Evolutionary conservation across 1,140 invertebrate species (phyloP), one percentile per base, ranked within the genome.

Genomic region (Macrosteles quadrilineatus): DNA sequence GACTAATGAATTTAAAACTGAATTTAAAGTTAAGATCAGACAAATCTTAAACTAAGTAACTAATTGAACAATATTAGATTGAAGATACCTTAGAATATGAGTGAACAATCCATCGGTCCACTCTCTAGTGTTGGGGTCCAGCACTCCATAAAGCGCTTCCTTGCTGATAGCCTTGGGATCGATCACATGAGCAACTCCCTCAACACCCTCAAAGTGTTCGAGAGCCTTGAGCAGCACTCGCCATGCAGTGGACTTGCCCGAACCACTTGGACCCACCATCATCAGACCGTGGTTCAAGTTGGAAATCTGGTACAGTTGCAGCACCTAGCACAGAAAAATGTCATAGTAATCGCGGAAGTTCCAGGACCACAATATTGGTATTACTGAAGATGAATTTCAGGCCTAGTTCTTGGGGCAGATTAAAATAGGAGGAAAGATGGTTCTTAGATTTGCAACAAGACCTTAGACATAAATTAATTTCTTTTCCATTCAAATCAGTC

Each of bases 51-150:
- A n/a, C n/a, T n/a, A n/a, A n/a, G n/a, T n/a, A n/a, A n/a, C n/a
- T n/a, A n/a, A n/a, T n/a, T n/a, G n/a, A n/a, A n/a, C n/a, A n/a
- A n/a, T n/a, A n/a, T n/a, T n/a, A n/a, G n/a, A n/a, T n/a, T n/a
- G n/a, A n/a, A n/a, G n/a, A n/a, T 79, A 88, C 88, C 94, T 88
- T 21, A 99, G 85, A 77, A 98, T 96, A 80, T 99, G 97, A 2
- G 98, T 99, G 78, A 99, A 99, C 2, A 99, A 85, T 79, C 98
- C 98, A 82, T 99, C 98, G 14, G 96, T 98, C 98, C 98, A 99
- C 87, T 99, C 98, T 66, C 98, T 87, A 0, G 98, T 99, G 79
- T 99, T 99, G 0, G 95, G 97, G 85, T 99, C 98, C 57, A 99
- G 83, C 1, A 97, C 96, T 81, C 98, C 98, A 82, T 99, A 99